phyloP scores from a whole-genome alignment of 2,113 vertebrate species.

The Zosterops japonicus region DNA sequence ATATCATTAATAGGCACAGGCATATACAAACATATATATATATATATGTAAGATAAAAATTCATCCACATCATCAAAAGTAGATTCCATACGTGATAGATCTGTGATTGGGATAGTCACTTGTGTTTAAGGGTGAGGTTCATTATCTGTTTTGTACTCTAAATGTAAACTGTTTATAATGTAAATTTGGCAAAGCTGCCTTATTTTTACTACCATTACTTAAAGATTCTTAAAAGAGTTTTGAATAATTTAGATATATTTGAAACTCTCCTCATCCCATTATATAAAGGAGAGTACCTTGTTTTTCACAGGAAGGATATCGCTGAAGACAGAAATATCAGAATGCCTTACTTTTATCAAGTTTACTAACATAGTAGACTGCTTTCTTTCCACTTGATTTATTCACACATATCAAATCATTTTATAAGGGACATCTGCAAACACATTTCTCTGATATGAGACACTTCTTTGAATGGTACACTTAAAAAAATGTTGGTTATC shows the following conservation, averaged over 20 bases:
- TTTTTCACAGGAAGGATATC: neutral
- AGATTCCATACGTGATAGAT: neutral
- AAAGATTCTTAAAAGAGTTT: neutral
- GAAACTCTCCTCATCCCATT: neutral
- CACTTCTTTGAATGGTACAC: neutral
- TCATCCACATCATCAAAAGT: neutral
- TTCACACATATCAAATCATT: neutral
- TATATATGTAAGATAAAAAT: neutral
- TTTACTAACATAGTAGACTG: neutral
- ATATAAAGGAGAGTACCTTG: neutral
- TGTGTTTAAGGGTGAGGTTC: neutral
- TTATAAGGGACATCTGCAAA: neutral
- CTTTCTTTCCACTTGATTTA: neutral
- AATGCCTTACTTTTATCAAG: neutral
- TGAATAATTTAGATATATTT: neutral
- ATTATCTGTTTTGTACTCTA: neutral
- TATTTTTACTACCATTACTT: neutral
- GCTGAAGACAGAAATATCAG: neutral
- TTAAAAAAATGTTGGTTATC: neutral
- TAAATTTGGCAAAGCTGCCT: neutral
- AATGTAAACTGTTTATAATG: neutral
- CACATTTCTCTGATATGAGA: neutral
- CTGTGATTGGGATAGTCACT: neutral
- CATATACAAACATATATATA: neutral
- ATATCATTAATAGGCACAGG: too few relatives aligned